Evolutionary conservation across 2,888 invertebrate species (phyloP).

Genomic region (Dolomedes plantarius): DNA sequence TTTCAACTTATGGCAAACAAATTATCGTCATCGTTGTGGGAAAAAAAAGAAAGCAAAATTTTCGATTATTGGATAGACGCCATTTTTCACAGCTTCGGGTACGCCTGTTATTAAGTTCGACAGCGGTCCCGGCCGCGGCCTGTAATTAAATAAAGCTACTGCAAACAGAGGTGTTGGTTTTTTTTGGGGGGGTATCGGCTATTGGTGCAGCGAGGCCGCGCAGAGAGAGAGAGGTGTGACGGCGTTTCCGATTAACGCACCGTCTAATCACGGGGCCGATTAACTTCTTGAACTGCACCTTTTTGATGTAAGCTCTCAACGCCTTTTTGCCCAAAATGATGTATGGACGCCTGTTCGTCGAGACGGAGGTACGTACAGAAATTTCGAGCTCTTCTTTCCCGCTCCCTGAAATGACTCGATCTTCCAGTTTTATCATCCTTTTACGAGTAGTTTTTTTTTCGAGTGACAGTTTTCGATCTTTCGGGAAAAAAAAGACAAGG

Average conservation of each 20-base stretch:
- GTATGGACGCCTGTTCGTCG: too few relatives aligned
- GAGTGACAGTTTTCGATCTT: too few relatives aligned
- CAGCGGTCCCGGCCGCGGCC: background rate
- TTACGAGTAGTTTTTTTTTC: too few relatives aligned
- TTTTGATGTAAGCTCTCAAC: background rate
- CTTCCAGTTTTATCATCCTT: too few relatives aligned
- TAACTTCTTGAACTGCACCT: constrained; percentile 38
- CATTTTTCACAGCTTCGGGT: constrained; percentile 61
- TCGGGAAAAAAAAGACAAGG: too few relatives aligned
- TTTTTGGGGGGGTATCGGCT: background rate
- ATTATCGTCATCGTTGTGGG: constrained; percentile 1
- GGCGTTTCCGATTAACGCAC: background rate
- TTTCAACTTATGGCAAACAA: constrained; percentile 52
- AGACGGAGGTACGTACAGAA: too few relatives aligned
- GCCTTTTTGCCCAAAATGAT: background rate
- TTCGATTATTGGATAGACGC: constrained; percentile 27
- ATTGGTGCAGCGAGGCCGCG: background rate
- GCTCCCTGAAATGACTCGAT: too few relatives aligned
- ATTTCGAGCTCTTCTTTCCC: too few relatives aligned
- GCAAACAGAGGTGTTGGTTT: constrained; percentile 62
- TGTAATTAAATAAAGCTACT: constrained; percentile 69
- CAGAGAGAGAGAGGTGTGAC: constrained; percentile 19
- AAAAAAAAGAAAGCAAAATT: background rate
- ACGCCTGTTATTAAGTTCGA: constrained; percentile 57
- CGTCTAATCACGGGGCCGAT: constrained; percentile 15